Evolutionary conservation across 2,888 invertebrate genomes (phyloP).

Genomic region (Omphaloscelis lunosa): DNA sequence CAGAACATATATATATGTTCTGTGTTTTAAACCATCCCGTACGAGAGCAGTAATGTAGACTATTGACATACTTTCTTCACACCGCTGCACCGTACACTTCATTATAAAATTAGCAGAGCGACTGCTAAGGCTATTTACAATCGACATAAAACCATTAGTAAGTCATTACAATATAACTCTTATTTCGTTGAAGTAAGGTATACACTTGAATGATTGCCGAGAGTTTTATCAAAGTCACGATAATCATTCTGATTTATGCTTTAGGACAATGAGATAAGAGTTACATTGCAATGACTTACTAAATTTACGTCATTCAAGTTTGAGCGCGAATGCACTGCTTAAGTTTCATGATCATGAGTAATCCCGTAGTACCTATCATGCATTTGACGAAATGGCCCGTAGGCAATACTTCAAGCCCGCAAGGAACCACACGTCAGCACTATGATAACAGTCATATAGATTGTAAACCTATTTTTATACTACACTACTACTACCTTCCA

Average conservation of each 20-base stretch:
- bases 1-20: too few relatives aligned
- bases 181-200: not conserved
- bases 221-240: too few relatives aligned
- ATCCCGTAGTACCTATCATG: not conserved
- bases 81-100: not conserved
- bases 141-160: not conserved
- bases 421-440: not conserved
- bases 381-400: constrained; percentile 24
- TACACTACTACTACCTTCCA: constrained; percentile 7
- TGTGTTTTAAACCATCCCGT: not conserved
- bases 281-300: not conserved
- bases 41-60: not conserved
- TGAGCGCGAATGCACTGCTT: not conserved
- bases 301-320: not conserved
- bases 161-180: not conserved
- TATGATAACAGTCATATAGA: constrained; percentile 11
- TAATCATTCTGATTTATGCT: too few relatives aligned
- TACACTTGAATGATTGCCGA: not conserved
- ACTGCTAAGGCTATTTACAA: not conserved
- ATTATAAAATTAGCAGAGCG: not conserved
- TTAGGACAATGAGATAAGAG: not conserved
- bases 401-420: constrained; percentile 15
- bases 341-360: constrained; percentile 18
- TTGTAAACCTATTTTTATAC: constrained; percentile 22
- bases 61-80: not conserved